A percentile compares a stretch with the other conserved stretches of the same genome.
These are phyloP conservation scores for Plagodis dolabraria DNA, from an alignment of 2,888 invertebrate species.

Conservation along the genomic window DNA sequence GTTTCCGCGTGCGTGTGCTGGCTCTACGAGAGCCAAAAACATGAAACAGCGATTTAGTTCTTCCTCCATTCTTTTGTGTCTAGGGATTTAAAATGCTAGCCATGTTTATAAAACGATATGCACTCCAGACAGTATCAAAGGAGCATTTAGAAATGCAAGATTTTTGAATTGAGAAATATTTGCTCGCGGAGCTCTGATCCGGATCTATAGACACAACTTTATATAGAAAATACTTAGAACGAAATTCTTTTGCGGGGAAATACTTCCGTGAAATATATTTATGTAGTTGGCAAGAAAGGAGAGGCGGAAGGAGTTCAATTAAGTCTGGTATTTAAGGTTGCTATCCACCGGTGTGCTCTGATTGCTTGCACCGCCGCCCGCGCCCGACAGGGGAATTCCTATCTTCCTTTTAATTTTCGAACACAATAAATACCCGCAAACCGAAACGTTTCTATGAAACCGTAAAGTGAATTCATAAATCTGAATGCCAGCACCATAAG, in stretches of 20 bases:
- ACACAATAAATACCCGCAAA: constrained; percentile 78
- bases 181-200: constrained; percentile 27
- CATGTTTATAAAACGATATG: constrained; percentile 54
- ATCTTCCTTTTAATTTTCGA: constrained; percentile 80
- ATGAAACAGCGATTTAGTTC: constrained; percentile 60
- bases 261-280: constrained; percentile 76
- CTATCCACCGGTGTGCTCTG: constrained; percentile 76
- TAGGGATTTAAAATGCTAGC: constrained; percentile 52
- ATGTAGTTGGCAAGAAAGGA: constrained; percentile 64
- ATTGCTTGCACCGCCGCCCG: constrained; percentile 62
- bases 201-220: not conserved
- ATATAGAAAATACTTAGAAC: constrained; percentile 41
- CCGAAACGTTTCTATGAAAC: constrained; percentile 58
- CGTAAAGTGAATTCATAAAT: constrained; percentile 48
- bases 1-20: constrained; percentile 63
- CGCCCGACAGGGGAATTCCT: constrained; percentile 64
- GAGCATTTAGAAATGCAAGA: constrained; percentile 47
- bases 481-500: constrained; percentile 35
- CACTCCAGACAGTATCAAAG: constrained; percentile 51
- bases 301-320: constrained; percentile 82
- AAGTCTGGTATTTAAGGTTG: constrained; percentile 83
- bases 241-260: constrained; percentile 68
- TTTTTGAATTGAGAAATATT: constrained; percentile 35
- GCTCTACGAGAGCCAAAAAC: constrained; percentile 59
- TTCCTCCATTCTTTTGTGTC: constrained; percentile 54